These are phyloP conservation scores for Hydrozoanthus gracilis DNA, from an alignment of 92 coral and sea anemone species.

Conservation along the genomic window DNA sequence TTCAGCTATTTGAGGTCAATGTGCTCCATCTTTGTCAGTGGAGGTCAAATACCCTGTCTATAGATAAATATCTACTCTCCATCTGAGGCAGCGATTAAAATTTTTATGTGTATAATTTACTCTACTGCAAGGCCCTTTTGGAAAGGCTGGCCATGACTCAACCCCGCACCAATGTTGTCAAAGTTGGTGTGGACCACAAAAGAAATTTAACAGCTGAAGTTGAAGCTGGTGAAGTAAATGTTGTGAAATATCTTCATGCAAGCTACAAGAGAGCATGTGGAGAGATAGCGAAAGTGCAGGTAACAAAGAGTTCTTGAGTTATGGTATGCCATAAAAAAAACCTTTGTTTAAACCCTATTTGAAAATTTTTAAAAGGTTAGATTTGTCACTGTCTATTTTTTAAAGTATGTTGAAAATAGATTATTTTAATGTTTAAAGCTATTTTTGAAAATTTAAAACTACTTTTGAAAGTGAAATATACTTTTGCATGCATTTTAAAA, in stretches of 20 bases:
- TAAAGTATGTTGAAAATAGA: too few relatives aligned
- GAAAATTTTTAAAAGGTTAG: too few relatives aligned
- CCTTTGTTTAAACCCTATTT: too few relatives aligned
- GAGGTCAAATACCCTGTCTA: not conserved
- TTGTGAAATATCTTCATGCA: conserved; percentile 75
- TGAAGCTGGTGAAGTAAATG: conserved; percentile 84
- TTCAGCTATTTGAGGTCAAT: too few relatives aligned
- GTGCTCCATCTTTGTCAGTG: not conserved
- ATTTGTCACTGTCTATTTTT: too few relatives aligned
- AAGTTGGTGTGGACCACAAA: conserved; percentile 72
- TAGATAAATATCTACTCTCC: not conserved
- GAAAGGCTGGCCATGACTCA: conserved; percentile 83
- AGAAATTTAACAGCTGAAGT: conserved; percentile 76
- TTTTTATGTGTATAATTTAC: not conserved
- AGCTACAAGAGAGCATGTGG: conserved; percentile 77
- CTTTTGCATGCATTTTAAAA: too few relatives aligned
- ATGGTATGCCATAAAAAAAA: too few relatives aligned
- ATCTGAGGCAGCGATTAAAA: too few relatives aligned
- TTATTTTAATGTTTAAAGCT: too few relatives aligned
- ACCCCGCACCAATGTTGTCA: conserved; percentile 75
- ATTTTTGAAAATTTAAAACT: too few relatives aligned
- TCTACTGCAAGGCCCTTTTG: conserved; percentile 74
- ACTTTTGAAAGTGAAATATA: too few relatives aligned
- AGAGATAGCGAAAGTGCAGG: conserved; percentile 81
- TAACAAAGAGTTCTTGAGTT: conserved; percentile 4